Evolutionary conservation across 2,113 vertebrate genomes (phyloP), one percentile per base, ranked within the genome.

Genomic region (Onychostruthus taczanowskii): DNA sequence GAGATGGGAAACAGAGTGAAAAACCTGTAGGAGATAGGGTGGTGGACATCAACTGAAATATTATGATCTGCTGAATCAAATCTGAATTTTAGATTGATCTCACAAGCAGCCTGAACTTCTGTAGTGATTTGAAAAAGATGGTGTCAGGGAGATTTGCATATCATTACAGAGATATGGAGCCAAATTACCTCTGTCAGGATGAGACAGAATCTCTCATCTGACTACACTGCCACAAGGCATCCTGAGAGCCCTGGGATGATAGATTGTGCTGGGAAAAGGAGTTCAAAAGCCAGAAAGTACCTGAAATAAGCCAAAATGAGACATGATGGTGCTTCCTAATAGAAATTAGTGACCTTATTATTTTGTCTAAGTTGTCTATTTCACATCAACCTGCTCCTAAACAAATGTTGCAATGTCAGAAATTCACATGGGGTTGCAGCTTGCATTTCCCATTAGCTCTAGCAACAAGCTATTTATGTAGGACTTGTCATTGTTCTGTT

Each of bases 1-100:
- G 76, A 92, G 47, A 84, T 81, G 28, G 44, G 56, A 90, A 95
- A 86, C 31, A 73, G 69, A 90, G 84, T 90, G 79, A 75, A 93
- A 94, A 93, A 68, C 41, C 77, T 94, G 79, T 52, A 84, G 68
- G 83, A 86, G 79, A 88, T 58, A 52, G 80, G 83, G 83, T 62
- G 68, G 91, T 93, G 95, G 94, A 93, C 92, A 89, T 83, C 88
- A 78, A 95, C 56, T 93, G 83, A 95, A 97, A 95, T 95, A 96
- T 96, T 95, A 86, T 96, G 92, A 94, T 95, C 84, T 94, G 68
- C 74, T 75, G 93, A 92, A 96, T 41, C 15, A 5, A 95, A 97
- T 96, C 92, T 95, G 61, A 93, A 97, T 95, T 96, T 95, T 79
- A 96, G 93, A 95, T 95, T 93, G 74, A 88, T 95, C 90, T 93